Conservation (phyloP, 2,888 invertebrate species). For the Orthonevra nobilis region DNA sequence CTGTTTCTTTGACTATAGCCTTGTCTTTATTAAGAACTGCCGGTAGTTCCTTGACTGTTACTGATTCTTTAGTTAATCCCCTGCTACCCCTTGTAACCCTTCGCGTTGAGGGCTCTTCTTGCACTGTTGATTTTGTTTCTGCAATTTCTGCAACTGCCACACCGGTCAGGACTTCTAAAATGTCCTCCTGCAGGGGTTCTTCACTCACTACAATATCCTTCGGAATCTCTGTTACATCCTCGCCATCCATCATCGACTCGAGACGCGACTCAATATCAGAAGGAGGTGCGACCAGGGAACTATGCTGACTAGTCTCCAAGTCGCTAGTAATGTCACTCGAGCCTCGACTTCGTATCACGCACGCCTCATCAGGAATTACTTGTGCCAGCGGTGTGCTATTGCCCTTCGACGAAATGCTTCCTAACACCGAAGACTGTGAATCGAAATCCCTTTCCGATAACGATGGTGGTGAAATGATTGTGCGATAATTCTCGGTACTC, state of each 20-base stretch:
- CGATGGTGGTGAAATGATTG: constrained; percentile 80
- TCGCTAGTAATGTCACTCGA: constrained; percentile 80
- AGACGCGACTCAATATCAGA: constrained; percentile 79
- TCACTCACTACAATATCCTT: constrained; percentile 70
- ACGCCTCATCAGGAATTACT: constrained; percentile 78
- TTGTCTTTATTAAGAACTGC: too few relatives aligned
- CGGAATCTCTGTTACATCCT: constrained; percentile 72
- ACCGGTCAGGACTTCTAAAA: constrained; percentile 76
- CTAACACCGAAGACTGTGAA: constrained; percentile 79
- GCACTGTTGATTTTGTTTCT: not conserved
- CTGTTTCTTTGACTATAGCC: constrained; percentile 24
- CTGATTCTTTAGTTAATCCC: constrained; percentile 41
- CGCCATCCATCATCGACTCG: constrained; percentile 79
- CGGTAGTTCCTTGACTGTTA: constrained; percentile 39
- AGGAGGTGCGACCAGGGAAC: constrained; percentile 79
- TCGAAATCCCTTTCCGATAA: constrained; percentile 80
- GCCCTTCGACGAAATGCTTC: constrained; percentile 80
- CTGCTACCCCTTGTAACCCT: constrained; percentile 74
- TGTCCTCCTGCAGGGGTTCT: constrained; percentile 77
- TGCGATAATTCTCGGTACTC: constrained; percentile 79
- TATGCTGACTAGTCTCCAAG: constrained; percentile 80
- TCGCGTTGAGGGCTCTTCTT: constrained; percentile 65
- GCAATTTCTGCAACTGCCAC: constrained; percentile 51
- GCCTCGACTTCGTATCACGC: constrained; percentile 79
- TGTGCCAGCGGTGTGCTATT: constrained; percentile 78